Evolutionary conservation across 2,113 vertebrate genomes (phyloP).

Genomic region (Phrynosoma blainvillii): DNA sequence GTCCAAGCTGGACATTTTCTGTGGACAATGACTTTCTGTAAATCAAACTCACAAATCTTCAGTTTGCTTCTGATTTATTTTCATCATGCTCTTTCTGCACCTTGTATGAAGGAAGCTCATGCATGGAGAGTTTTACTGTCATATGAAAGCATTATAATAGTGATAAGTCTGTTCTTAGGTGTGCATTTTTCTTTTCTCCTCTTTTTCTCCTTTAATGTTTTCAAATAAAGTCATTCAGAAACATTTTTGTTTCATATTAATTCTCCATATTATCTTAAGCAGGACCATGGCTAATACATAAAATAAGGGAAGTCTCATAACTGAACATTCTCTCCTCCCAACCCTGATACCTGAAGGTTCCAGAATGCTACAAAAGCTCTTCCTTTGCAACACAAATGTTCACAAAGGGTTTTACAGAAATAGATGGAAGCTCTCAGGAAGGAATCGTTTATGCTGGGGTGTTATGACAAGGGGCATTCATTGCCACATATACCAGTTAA

Average conservation of each 20-base stretch:
- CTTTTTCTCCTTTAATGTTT: background rate
- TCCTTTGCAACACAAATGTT: constrained; percentile 14
- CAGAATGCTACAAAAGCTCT: background rate
- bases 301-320: background rate
- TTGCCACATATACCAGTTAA: constrained; percentile 52
- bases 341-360: background rate
- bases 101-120: background rate
- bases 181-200: background rate
- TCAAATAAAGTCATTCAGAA: background rate
- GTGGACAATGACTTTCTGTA: background rate
- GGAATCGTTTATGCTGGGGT: constrained; percentile 32
- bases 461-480: background rate
- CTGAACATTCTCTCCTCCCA: background rate
- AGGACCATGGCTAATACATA: background rate
- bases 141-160: background rate
- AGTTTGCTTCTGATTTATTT: background rate
- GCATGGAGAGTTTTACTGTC: background rate
- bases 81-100: background rate
- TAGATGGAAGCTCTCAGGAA: constrained; percentile 25
- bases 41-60: background rate
- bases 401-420: constrained; percentile 26
- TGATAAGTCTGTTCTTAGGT: background rate
- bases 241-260: background rate
- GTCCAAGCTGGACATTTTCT: background rate
- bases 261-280: background rate